Base-by-base conservation (phyloP, 2,888 invertebrate genomes). In the Drosophila falleni region DNA sequence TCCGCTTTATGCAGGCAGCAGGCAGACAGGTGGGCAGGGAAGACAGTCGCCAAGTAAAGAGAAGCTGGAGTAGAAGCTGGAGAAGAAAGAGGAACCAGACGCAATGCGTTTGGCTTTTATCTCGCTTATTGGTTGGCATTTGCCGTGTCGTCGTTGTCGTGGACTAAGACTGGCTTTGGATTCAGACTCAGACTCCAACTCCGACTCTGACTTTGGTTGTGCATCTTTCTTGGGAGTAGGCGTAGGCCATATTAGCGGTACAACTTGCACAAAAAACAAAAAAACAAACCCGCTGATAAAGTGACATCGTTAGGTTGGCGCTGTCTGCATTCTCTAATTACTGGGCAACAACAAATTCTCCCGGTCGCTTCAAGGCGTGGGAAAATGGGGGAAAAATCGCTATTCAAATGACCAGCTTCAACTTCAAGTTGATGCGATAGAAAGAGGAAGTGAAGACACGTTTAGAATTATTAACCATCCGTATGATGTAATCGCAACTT, bases 211-310 rank as follows among this genome's bases (percentile, higher is more conserved):
- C 29, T 71, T 42, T 15, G 66, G 29, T 79, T 78, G 81, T 58
- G 65, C 60, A 35, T 61, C 39, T 56, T 67, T 61, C 39, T 56
- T 67, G 65, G 84, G 84, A 92, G 92, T 92, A 92, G 92, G 92
- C 92, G 91, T 91, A 87, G 81, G 87, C 89, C 89, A 90, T 91
- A 91, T 92, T 92, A 92, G 92, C 90, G 92, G 91, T 91, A 91
- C 91, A 91, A 90, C 90, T 89, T 90, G 91, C 89, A 86, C 46
- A 64, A 64, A 64, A 59, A 77, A 75, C 69, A 70, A 64, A 64
- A 64, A 59, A 77, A 75, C 69, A 70, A 86, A 83, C 78, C 85
- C 87, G 83, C 84, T 88, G 87, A 89, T 89, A 88, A 89, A 89
- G 89, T 80, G 89, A 86, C 85, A 89, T 89, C 89, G 89, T 86